These are phyloP conservation scores for Bostrychus sinensis DNA, from an alignment of 2,113 vertebrate genomes.

Conservation along the genomic window DNA sequence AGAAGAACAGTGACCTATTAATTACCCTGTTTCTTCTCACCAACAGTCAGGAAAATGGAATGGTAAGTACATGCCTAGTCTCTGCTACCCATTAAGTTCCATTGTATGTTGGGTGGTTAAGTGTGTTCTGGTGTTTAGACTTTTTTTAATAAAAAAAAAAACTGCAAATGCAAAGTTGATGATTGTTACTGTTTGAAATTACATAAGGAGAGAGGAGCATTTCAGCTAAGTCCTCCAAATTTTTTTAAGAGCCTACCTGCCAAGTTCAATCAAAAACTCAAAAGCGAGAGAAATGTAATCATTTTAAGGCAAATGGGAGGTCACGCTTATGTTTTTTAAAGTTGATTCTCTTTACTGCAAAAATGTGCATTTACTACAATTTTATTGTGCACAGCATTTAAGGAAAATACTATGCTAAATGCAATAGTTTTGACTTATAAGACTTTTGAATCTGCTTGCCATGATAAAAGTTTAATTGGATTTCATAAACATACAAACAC, in stretches of 20 bases:
- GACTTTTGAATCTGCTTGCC: no score
- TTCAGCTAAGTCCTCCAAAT: background rate
- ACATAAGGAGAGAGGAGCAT: background rate
- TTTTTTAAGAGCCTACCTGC: background rate
- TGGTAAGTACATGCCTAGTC: background rate
- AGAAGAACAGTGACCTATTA: constrained; percentile 43
- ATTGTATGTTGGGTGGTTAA: background rate
- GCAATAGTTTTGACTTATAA: no score
- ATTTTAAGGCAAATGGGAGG: no score
- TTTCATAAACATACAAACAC: no score
- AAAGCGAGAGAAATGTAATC: background rate
- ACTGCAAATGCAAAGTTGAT: no score
- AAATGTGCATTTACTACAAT: no score
- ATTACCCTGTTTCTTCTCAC: constrained; percentile 4
- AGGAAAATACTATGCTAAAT: no score
- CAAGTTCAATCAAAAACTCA: background rate
- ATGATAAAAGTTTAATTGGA: no score
- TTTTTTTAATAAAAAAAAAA: background rate
- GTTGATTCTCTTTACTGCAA: no score
- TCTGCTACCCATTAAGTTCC: background rate
- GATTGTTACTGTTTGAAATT: background rate
- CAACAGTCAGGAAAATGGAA: background rate
- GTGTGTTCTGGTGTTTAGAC: background rate
- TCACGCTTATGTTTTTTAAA: background rate
- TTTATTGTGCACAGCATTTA: no score